Evolutionary conservation across 2,888 invertebrate species (phyloP), one percentile per base, ranked within the genome.

Genomic region (Ernsta delagoae): DNA sequence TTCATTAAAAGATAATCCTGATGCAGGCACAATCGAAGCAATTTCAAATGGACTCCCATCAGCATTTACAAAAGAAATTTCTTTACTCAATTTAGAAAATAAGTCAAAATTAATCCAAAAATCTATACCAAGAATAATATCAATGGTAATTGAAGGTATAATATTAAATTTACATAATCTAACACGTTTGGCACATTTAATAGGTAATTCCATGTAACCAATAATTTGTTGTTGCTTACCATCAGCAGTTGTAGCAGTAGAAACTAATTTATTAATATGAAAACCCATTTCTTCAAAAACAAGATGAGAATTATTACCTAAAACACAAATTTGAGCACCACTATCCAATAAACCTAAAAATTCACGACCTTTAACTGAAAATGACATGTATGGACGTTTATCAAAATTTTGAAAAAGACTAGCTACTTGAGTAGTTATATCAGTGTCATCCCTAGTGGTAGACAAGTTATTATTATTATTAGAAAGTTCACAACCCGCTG

Each of bases 91-190:
- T 54, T 54, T 54, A 54, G 54, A 54, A 11, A 54, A 54, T 11
- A 54, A 9, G 11, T 54, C 54, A 54, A 54, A 54, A 54, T 1
- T 54, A 54, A 54, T 54, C 54, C 54, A 54, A 11, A 54, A 54
- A 54, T 54, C 54, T 34, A 54, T 54, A 34, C 54, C 54, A 54
- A 54, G 54, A 54, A 54, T 54, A 54, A 54, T 34, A 34, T 54
- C 54, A 54, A 54, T 56, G 11, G 54, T 5, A 5, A 56, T n/a
- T 1, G 54, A 56, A 3, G 54, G 54, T 56, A 56, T 56, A 34
- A 56, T 56, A 56, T 56, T 56, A 56, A 56, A 56, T 56, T 56
- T 56, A 56, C 54, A 56, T 56, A 56, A 56, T n/a, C 54, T 56
- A 56, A 56, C 11, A 34, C 54, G 54, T n/a, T 56, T 56, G 31